Evolutionary conservation across 1,140 invertebrate genomes (phyloP).

Genomic region (Microvelia longipes): DNA sequence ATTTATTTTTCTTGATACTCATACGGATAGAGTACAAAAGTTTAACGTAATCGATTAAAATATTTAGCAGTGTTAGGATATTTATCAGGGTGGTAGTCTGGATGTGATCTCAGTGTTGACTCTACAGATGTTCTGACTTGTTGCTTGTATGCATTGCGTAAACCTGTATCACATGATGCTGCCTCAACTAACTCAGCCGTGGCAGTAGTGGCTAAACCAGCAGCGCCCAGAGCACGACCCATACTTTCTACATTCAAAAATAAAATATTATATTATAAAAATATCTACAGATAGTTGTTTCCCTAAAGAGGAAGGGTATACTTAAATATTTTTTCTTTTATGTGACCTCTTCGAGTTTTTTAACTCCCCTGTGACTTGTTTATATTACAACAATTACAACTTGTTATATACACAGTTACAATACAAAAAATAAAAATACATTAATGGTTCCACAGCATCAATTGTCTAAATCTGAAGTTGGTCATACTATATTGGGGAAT

Average conservation of each 20-base stretch:
- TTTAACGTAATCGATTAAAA: conserved; percentile 11
- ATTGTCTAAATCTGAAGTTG: too few relatives aligned
- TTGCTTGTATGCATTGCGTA: conserved; percentile 18
- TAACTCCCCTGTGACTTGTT: not conserved
- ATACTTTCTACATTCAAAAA: conserved; percentile 19
- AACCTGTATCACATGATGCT: conserved; percentile 16
- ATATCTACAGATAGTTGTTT: not conserved
- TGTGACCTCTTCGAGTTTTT: not conserved
- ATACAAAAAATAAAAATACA: too few relatives aligned
- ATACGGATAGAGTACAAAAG: too few relatives aligned
- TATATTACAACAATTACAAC: too few relatives aligned
- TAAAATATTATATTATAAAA: too few relatives aligned
- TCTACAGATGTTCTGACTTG: conserved; percentile 14
- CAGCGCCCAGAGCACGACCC: conserved; percentile 18
- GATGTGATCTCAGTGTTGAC: conserved; percentile 17
- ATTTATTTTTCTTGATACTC: too few relatives aligned
- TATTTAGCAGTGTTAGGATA: conserved; percentile 24
- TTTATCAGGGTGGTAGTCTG: conserved; percentile 21
- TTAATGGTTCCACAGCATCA: too few relatives aligned
- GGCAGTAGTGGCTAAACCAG: conserved; percentile 15
- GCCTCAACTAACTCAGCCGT: conserved; percentile 14
- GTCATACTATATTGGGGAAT: too few relatives aligned
- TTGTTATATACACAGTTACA: too few relatives aligned
- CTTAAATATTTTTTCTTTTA: not conserved
- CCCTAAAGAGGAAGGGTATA: not conserved